Evolutionary conservation across 2,113 vertebrate genomes (phyloP).

Genomic region (Rhea americana): DNA sequence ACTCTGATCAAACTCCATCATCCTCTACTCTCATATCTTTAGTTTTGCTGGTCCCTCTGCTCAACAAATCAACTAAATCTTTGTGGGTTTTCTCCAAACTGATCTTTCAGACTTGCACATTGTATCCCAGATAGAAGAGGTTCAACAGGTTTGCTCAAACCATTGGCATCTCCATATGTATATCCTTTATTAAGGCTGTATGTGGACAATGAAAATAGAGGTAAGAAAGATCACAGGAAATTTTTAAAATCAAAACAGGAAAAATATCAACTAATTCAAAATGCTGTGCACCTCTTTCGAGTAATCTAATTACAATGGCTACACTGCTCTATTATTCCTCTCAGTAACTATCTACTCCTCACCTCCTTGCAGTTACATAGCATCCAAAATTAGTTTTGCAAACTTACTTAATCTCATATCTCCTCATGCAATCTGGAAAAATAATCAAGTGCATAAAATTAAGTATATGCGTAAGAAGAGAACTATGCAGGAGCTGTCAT

Average conservation of each 20-base stretch:
- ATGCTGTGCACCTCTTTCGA: background rate
- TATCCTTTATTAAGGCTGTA: background rate
- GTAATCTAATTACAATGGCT: background rate
- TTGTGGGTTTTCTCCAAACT: background rate
- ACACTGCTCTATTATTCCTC: background rate
- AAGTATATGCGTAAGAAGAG: background rate
- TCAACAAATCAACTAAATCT: background rate
- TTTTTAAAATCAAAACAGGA: background rate
- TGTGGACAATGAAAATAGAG: background rate
- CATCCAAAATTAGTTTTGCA: background rate
- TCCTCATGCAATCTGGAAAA: background rate
- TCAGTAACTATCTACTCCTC: background rate
- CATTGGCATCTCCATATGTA: background rate
- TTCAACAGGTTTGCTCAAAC: background rate
- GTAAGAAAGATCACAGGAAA: background rate
- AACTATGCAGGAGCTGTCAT: background rate
- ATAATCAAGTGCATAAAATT: background rate
- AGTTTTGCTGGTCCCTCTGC: background rate
- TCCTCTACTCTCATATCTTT: fast-evolving
- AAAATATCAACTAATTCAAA: background rate
- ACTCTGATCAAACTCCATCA: background rate
- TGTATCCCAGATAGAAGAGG: background rate
- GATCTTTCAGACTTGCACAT: background rate
- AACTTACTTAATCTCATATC: background rate
- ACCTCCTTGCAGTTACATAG: background rate